Evolutionary conservation across 2,113 vertebrate species (phyloP).

Genomic region (mouse (Mus musculus)): GRCm39 chr7:109516001-109516500

Average conservation of each 20-base stretch:
- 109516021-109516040: background rate
- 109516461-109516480: background rate
- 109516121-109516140: slow-evolving; percentile 16
- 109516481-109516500: background rate
- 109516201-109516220: background rate
- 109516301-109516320: background rate
- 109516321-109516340: background rate
- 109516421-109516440: background rate
- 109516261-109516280: slow-evolving; percentile 33
- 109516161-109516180: background rate
- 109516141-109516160: background rate
- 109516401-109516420: background rate
- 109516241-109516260: background rate
- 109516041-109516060: background rate
- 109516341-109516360: background rate
- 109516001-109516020: slow-evolving; percentile 28
- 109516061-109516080: slow-evolving; percentile 10
- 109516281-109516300: background rate
- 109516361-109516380: background rate
- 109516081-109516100: background rate
- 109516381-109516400: background rate
- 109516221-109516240: slow-evolving; percentile 10
- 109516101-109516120: background rate
- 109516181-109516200: background rate
- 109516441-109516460: background rate